phyloP scores from a whole-genome alignment of 1,140 invertebrate genomes.

The Ceratitis capitata region DNA sequence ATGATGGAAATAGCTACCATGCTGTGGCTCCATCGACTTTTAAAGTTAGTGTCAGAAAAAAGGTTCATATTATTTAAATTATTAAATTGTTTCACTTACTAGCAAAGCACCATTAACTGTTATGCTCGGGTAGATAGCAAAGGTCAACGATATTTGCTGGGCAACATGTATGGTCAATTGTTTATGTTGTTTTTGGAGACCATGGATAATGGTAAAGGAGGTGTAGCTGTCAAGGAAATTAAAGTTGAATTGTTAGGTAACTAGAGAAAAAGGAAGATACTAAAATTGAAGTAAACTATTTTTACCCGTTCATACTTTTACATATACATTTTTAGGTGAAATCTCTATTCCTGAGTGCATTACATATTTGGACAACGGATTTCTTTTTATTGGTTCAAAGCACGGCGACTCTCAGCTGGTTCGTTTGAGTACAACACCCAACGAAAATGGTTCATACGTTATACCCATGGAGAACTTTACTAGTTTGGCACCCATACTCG shows the following conservation, averaged over 20 bases:
- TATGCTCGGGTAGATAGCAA: conserved; percentile 93
- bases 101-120: conserved; percentile 95
- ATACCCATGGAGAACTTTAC: conserved; percentile 96
- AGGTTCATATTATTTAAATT: background rate
- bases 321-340: conserved; percentile 71
- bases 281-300: background rate
- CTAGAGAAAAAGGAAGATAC: background rate
- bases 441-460: conserved; percentile 90
- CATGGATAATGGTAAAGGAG: conserved; percentile 72
- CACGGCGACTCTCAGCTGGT: conserved; percentile 97
- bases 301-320: no score
- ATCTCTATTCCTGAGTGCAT: conserved; percentile 98
- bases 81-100: conserved; percentile 38
- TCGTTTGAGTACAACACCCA: conserved; percentile 85
- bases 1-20: conserved; percentile 90
- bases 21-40: conserved; percentile 93
- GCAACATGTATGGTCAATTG: conserved; percentile 93
- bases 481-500: conserved; percentile 96
- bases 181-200: conserved; percentile 96
- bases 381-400: conserved; percentile 96
- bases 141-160: conserved; percentile 91
- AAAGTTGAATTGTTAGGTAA: conserved; percentile 91
- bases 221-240: conserved; percentile 84
- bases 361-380: conserved; percentile 98
- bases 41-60: conserved; percentile 71